Base-by-base conservation (phyloP, 2,113 vertebrate species). In the Gallinago media region DNA sequence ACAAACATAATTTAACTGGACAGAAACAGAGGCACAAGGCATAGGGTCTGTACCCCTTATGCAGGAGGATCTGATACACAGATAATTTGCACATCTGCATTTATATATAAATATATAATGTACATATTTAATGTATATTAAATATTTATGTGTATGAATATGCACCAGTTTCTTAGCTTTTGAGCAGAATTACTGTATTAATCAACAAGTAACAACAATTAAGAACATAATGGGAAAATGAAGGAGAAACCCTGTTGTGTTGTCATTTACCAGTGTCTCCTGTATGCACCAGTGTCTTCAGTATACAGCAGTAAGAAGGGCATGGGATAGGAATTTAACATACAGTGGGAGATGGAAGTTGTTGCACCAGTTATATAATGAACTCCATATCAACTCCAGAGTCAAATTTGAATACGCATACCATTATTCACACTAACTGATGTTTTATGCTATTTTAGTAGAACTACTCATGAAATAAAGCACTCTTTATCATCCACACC, bases 371-470 rank as follows among this genome's bases (percentile, higher is more conserved):
- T 93, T 95, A 93, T 36, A n/a, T 80, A 93, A 94, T 46, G 65
- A 95, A 75, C 25, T 90, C 66, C 29, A 11, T 27, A 84, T 67
- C 68, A 93, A 86, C 47, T 95, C 62, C 44, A 76, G 47, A 91
- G 63, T 2, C 47, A 84, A 49, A 78, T 88, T 22, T 88, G 38
- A 81, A 91, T 81, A 59, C 2, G 1, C n/a, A 71, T 91, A 72
- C n/a, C 52, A 80, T 88, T 85, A 95, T 59, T 93, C 85, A 91
- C 47, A 63, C 36, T 73, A 66, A n/a, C 27, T 86, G 76, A 80
- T 76, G 26, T 59, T 90, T 95, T 72, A 81, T 94, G 65, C n/a
- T 70, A 92, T 95, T 92, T 96, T 80, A 81, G 79, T 65, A 75
- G 82, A 31, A 88, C 59, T 93, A 8, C 38, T 89, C 22, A 77